phyloP scores from a whole-genome alignment of 2,888 invertebrate species.

The Gastrophysa polygoni region DNA sequence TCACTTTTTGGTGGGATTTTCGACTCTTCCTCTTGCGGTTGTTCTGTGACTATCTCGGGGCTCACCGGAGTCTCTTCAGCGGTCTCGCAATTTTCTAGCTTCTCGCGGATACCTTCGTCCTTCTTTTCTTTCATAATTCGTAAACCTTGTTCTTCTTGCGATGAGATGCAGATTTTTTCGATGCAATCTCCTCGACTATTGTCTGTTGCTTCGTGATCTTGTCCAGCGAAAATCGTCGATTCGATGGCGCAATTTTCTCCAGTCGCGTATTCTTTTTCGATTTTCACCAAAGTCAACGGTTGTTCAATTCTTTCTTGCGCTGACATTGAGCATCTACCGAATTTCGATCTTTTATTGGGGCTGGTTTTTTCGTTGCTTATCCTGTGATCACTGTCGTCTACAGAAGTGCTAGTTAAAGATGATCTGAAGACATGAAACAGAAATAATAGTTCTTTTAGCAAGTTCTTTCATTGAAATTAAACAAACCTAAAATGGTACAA shows the following conservation, averaged over 20 bases:
- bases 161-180: neutral
- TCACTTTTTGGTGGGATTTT: neutral
- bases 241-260: constrained; percentile 3
- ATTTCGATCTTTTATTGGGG: constrained; percentile 4
- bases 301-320: neutral
- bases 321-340: neutral
- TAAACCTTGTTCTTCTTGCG: too few relatives aligned
- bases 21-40: neutral
- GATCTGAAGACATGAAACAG: constrained; percentile 13
- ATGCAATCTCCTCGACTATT: constrained; percentile 12
- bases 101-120: neutral
- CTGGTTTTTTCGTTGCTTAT: neutral
- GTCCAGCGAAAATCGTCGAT: neutral
- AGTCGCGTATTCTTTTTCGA: constrained; percentile 14
- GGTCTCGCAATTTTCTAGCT: neutral
- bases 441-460: too few relatives aligned
- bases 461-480: too few relatives aligned
- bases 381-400: constrained; percentile 1
- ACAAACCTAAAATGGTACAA: too few relatives aligned
- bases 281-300: constrained; percentile 6
- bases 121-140: too few relatives aligned
- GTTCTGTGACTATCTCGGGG: too few relatives aligned
- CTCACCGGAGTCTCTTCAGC: neutral
- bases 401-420: constrained; percentile 10
- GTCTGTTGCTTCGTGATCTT: constrained; percentile 8